A percentile compares a stretch with the other conserved stretches of the same genome.
phyloP scores from a whole-genome alignment of 1,140 invertebrate species.

The Epicauta chinensis region DNA sequence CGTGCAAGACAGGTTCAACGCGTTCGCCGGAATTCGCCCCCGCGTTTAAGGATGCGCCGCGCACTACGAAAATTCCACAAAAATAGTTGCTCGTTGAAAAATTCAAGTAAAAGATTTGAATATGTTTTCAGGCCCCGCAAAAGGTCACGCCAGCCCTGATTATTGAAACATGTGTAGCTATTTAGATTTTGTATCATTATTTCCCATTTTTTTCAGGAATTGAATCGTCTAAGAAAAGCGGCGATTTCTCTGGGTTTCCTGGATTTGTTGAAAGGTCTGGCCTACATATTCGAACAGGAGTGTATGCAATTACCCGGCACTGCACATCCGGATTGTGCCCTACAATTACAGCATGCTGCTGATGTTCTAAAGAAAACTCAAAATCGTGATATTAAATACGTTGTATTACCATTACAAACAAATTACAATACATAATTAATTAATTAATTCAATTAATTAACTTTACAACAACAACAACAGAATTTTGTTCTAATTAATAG shows the following conservation, averaged over 20 bases:
- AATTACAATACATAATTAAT: conserved; percentile 40
- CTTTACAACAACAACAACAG: conserved; percentile 21
- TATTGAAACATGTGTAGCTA: too few species aligned
- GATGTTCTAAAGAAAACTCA: conserved; percentile 58
- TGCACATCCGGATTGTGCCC: conserved; percentile 78
- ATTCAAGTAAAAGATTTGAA: too few species aligned
- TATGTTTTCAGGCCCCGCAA: too few species aligned
- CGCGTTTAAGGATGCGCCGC: too few species aligned
- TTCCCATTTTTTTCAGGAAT: conserved; percentile 58
- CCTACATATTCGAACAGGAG: conserved; percentile 82
- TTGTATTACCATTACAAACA: conserved; percentile 58
- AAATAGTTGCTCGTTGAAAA: too few species aligned
- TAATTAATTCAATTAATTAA: conserved; percentile 12
- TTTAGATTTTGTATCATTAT: too few species aligned
- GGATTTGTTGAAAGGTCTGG: conserved; percentile 68
- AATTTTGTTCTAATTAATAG: conserved; percentile 23
- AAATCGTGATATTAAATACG: conserved; percentile 56
- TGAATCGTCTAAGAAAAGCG: conserved; percentile 82
- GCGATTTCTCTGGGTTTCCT: conserved; percentile 86
- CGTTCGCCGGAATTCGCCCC: too few species aligned
- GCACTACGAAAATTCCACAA: too few species aligned
- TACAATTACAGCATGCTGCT: conserved; percentile 86
- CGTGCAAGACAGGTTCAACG: too few species aligned
- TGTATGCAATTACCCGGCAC: conserved; percentile 70
- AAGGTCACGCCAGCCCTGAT: too few species aligned